A percentile compares a stretch with the other conserved stretches of the same genome.
Conservation (phyloP, 2,888 invertebrate genomes). For the Tipula vernalis region DNA sequence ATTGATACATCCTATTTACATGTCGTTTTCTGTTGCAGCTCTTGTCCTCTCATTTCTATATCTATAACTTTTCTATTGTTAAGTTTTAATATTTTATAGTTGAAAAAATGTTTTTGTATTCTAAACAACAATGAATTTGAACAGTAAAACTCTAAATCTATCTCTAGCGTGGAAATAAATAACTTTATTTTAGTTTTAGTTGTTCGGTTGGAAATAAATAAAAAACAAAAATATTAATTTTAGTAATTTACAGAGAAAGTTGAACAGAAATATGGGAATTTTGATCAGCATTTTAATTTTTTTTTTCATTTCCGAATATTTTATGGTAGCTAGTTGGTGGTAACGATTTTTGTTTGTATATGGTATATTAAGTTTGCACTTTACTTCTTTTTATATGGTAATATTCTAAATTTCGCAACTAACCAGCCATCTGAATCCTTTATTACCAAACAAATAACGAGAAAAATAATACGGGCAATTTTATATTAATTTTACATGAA, state of each 20-base stretch:
- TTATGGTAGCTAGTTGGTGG: background rate
- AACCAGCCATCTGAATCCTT: no score
- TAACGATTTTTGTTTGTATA: no score
- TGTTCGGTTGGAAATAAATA: background rate
- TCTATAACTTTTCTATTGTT: background rate
- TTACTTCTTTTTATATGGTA: no score
- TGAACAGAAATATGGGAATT: background rate
- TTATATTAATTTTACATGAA: no score
- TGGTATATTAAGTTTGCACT: no score
- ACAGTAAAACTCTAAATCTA: background rate
- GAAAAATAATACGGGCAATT: no score
- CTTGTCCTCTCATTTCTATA: background rate
- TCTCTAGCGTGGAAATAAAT: background rate
- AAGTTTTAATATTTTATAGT: background rate
- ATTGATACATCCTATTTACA: background rate
- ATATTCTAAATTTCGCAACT: no score
- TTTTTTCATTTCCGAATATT: background rate
- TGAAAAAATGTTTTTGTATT: background rate
- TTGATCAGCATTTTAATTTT: no score
- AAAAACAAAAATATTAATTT: background rate
- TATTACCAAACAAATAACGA: no score
- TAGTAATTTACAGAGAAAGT: background rate
- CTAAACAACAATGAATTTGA: background rate
- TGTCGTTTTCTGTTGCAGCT: background rate
- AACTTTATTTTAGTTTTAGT: background rate